Conservation (phyloP, 1,140 invertebrate species). For the Brachionus sp. region DNA sequence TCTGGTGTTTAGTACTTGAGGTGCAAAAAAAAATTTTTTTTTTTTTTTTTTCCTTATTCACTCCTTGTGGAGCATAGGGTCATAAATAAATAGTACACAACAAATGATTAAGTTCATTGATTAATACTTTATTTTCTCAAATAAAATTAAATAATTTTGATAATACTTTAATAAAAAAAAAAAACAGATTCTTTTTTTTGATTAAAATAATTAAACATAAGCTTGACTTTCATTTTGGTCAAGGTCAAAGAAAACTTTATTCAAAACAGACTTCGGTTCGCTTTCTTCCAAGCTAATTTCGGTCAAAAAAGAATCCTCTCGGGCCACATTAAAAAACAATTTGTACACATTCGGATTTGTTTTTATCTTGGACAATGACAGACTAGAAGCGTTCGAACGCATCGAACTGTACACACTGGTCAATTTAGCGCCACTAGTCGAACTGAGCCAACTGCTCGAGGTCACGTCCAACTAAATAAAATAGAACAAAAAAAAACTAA, state of each 20-base stretch:
- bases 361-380: slow-evolving; percentile 14
- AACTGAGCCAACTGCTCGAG: not conserved
- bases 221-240: not conserved
- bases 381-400: not conserved
- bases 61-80: no score
- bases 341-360: slow-evolving; percentile 35
- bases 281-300: not conserved
- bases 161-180: not conserved
- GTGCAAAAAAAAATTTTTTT: no score
- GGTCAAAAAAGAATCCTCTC: not conserved
- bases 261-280: not conserved
- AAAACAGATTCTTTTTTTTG: not conserved
- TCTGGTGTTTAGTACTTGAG: no score
- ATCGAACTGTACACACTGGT: slow-evolving; percentile 9
- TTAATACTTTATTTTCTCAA: no score
- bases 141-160: no score
- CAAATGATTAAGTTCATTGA: no score
- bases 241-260: not conserved
- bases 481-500: not conserved
- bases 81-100: no score
- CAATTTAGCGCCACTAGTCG: not conserved
- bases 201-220: slow-evolving; percentile 16
- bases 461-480: not conserved
- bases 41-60: no score
- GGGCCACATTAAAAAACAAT: not conserved